Base-by-base conservation (phyloP, 1,140 invertebrate species). In the Solen grandis region DNA sequence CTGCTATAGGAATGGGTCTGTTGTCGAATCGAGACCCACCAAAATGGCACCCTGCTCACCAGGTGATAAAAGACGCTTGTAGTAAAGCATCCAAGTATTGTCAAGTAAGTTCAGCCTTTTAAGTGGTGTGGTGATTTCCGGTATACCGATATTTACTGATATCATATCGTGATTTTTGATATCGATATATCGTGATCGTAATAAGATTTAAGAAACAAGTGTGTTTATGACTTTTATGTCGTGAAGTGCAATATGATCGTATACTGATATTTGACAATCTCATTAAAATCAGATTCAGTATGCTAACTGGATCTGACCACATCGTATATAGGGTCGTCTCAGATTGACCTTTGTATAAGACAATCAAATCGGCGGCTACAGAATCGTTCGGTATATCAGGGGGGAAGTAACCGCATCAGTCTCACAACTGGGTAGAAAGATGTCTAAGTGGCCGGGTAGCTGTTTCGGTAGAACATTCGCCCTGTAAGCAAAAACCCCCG, bases 41-140 rank as follows among this genome's bases (percentile, higher is more conserved):
- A 73, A 78, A 86, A 0, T 99, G 97, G 97, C 97, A 99, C 93
- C 96, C 96, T 25, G 96, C 96, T 1, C 90, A 90, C 10, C 91
- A 95, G 5, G 90, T 95, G 27, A 93, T 95, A 0, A 97, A 96
- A 91, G 89, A 94, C 25, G 87, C 88, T 0, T 93, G 92, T 77
- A 76, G 78, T 74, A 75, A 90, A 59, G 93, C 93, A 29, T 87
- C 88, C 19, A 33, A 82, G 31, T 93, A 90, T 86, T 93, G 91
- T 70, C 75, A 87, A 80, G 93, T 93, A 78, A 73, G 79, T 70
- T 16, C 50, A n/a, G 5, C 33, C 8, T 57, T 57, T 22, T 27
- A 8, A 57, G 8, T 50, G 10, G 19, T 50, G 8, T 50, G 8
- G 19, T 19, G 19, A 13, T 50, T 50, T 50, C 46, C 19, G 10